phyloP scores from a whole-genome alignment of 2,888 invertebrate genomes.

The Trisateles emortualis region DNA sequence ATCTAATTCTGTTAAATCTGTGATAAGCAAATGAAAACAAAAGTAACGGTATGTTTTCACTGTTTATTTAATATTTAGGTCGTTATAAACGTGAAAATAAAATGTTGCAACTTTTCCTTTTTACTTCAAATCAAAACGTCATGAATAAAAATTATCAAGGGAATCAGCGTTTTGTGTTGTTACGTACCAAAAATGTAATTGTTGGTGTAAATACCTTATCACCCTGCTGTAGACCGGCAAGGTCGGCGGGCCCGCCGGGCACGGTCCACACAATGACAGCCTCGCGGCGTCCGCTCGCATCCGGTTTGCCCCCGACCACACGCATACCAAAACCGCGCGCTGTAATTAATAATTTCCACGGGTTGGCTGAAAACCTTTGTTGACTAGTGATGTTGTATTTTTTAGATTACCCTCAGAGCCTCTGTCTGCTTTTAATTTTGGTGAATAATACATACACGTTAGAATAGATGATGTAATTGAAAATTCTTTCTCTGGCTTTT shows the following conservation, averaged over 20 bases:
- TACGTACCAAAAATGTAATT: constrained; percentile 13
- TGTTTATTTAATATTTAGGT: neutral
- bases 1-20: too few relatives aligned
- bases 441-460: neutral
- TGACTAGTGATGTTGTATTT: constrained; percentile 19
- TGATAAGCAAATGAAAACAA: neutral
- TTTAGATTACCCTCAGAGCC: constrained; percentile 13
- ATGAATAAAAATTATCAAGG: neutral
- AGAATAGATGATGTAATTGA: neutral
- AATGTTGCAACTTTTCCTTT: neutral
- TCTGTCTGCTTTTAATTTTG: neutral
- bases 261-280: constrained; percentile 97
- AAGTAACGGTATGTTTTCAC: too few relatives aligned
- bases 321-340: constrained; percentile 98
- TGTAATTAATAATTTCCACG: constrained; percentile 67
- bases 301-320: constrained; percentile 96
- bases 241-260: constrained; percentile 96
- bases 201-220: constrained; percentile 89
- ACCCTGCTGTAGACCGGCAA: constrained; percentile 95
- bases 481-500: too few relatives aligned
- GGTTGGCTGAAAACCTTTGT: constrained; percentile 35
- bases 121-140: too few relatives aligned
- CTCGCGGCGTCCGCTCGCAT: constrained; percentile 94
- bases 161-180: constrained; percentile 9
- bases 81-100: too few relatives aligned